Conservation (phyloP, 2,888 invertebrate species). For the Cephus pulcher region DNA sequence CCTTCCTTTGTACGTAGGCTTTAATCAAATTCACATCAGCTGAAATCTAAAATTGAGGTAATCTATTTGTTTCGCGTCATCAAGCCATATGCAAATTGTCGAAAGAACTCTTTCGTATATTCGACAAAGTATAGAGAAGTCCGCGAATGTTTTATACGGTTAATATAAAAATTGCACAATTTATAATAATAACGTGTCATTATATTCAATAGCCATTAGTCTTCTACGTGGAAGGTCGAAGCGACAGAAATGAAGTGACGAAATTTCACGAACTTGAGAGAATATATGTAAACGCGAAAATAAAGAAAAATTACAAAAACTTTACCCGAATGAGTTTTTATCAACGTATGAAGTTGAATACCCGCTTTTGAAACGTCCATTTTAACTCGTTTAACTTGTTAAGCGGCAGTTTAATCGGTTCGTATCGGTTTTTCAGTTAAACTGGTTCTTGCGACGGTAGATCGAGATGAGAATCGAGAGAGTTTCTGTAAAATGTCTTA, state of each 20-base stretch:
- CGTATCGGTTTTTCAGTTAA: background rate
- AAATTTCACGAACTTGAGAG: background rate
- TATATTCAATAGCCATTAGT: background rate
- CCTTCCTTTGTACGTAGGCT: background rate
- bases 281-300: background rate
- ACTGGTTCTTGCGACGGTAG: conserved; percentile 3
- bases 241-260: background rate
- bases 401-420: background rate
- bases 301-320: background rate
- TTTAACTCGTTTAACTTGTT: conserved; percentile 1
- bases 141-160: background rate
- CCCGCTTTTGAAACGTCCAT: background rate
- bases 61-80: background rate
- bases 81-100: background rate
- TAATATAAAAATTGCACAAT: too few species aligned
- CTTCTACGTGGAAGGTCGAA: background rate
- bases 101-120: background rate
- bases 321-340: background rate
- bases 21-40: background rate
- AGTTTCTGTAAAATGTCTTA: background rate
- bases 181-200: too few species aligned
- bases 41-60: background rate
- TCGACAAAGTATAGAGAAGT: too few species aligned
- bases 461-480: background rate
- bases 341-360: background rate